Evolutionary conservation across 2,113 vertebrate genomes (phyloP).

Genomic region (Amblyornis subalaris): DNA sequence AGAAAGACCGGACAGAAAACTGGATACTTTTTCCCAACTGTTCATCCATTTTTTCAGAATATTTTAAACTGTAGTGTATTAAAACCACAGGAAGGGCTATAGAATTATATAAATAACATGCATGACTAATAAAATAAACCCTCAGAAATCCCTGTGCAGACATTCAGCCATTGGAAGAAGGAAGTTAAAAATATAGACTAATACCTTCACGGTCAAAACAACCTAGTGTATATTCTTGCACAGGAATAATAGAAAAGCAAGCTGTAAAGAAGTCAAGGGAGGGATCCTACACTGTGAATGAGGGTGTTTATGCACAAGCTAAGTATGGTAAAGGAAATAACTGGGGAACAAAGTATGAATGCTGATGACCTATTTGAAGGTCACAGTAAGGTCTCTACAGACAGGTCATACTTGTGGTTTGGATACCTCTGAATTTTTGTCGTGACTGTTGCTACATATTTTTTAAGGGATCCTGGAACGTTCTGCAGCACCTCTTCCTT

Average conservation of each 20-base stretch:
- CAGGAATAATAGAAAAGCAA: neutral
- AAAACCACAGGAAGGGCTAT: neutral
- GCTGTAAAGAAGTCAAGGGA: neutral
- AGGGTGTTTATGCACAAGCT: neutral
- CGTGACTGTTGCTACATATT: neutral
- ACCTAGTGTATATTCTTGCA: rapidly evolving
- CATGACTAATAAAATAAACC: neutral
- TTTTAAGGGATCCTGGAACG: neutral
- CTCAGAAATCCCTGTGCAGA: neutral
- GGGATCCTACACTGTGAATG: neutral
- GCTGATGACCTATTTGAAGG: neutral
- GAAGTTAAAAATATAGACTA: neutral
- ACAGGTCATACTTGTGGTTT: neutral
- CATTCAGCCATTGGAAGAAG: neutral
- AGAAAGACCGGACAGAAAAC: neutral
- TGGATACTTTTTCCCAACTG: neutral
- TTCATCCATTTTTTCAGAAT: neutral
- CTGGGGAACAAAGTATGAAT: neutral
- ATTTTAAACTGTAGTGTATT: neutral
- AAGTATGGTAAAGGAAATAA: neutral
- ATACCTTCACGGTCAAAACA: neutral
- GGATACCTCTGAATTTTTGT: neutral
- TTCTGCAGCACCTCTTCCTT: neutral
- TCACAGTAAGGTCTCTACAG: neutral
- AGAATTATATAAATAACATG: neutral